Conservation (phyloP, 2,888 invertebrate genomes). For the Cryptus viduatorius region DNA sequence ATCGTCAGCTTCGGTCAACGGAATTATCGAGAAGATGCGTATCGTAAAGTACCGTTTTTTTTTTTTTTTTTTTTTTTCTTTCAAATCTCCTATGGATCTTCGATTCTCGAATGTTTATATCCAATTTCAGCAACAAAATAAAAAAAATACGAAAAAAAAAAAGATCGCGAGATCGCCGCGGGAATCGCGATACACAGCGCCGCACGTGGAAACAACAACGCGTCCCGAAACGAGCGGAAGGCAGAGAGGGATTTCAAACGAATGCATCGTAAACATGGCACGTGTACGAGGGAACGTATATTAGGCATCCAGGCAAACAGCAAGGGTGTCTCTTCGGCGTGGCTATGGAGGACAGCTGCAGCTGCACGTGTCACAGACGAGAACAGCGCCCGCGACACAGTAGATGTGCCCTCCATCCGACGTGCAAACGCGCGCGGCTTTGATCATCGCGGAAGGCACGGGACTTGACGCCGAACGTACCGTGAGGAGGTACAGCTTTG, state of each 20-base stretch:
- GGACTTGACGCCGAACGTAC: conserved; percentile 17
- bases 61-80: too few species aligned
- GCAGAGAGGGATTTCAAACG: conserved; percentile 1
- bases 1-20: conserved; percentile 7
- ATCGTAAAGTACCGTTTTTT: neutral
- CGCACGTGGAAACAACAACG: neutral
- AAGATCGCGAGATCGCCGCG: neutral
- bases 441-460: conserved; percentile 39
- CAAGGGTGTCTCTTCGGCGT: neutral
- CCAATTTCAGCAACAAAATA: too few species aligned
- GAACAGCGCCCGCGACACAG: conserved; percentile 13
- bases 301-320: conserved; percentile 7
- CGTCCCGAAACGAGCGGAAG: neutral
- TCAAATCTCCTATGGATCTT: too few species aligned
- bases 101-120: too few species aligned
- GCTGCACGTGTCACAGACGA: conserved; percentile 34
- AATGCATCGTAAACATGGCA: conserved; percentile 8
- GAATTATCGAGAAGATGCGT: neutral
- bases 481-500: neutral
- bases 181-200: conserved; percentile 1
- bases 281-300: conserved; percentile 3
- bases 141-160: too few species aligned
- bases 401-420: neutral
- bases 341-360: conserved; percentile 38
- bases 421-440: conserved; percentile 23